Evolutionary conservation across 2,888 invertebrate species (phyloP).

Genomic region (Strigamia maritima): DNA sequence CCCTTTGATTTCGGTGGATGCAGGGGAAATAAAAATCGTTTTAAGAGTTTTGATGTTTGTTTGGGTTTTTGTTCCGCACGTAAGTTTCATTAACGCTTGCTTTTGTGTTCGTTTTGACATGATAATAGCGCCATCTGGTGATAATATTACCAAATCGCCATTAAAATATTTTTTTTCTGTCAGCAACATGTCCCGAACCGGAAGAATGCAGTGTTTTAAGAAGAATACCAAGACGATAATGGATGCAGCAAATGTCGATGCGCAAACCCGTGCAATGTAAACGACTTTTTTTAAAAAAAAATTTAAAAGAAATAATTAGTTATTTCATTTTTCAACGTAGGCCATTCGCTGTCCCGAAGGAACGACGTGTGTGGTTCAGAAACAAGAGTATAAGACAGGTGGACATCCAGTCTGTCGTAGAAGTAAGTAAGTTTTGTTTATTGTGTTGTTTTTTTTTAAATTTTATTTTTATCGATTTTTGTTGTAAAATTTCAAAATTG

Average conservation of each 20-base stretch:
- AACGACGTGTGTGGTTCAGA: slow-evolving; percentile 67
- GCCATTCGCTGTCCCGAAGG: slow-evolving; percentile 61
- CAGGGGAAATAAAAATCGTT: slow-evolving; percentile 76
- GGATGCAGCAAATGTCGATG: slow-evolving; percentile 72
- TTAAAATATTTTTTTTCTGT: neutral
- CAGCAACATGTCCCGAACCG: slow-evolving; percentile 44
- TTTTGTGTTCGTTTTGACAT: neutral
- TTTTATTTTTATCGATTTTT: neutral
- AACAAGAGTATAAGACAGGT: slow-evolving; percentile 51
- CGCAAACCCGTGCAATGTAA: slow-evolving; percentile 66
- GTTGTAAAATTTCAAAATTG: neutral
- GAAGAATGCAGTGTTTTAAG: slow-evolving; percentile 63
- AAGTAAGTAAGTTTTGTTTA: slow-evolving; percentile 60
- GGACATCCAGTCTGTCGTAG: slow-evolving; percentile 65
- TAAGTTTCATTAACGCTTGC: slow-evolving; percentile 46
- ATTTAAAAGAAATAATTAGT: neutral
- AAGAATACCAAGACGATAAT: slow-evolving; percentile 59
- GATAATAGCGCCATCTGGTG: too few species aligned
- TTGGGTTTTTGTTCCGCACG: slow-evolving; percentile 66
- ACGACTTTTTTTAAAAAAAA: neutral
- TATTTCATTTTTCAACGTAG: slow-evolving; percentile 36
- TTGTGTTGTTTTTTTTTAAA: neutral
- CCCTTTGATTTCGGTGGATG: slow-evolving; percentile 79
- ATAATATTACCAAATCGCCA: too few species aligned
- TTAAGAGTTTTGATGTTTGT: slow-evolving; percentile 66